Percentiles rank a stretch among this genome's conserved stretches.
phyloP scores from a whole-genome alignment of 2,888 invertebrate genomes.

The Ophion obscuratus region DNA sequence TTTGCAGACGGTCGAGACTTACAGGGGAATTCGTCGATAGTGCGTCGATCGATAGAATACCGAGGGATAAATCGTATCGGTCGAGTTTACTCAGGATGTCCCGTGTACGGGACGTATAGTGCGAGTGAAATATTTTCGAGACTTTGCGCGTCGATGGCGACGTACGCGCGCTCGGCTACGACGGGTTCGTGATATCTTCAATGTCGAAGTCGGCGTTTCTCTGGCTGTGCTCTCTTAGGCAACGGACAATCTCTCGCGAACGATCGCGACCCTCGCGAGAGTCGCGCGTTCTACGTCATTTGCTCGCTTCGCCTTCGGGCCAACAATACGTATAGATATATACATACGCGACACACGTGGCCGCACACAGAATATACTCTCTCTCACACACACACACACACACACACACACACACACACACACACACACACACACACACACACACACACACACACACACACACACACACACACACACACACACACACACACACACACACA shows the following conservation, averaged over 20 bases:
- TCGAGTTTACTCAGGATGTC: background rate
- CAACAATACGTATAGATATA: background rate
- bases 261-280: conserved; percentile 60
- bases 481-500: too few species aligned
- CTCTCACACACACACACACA: too few species aligned
- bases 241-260: conserved; percentile 56
- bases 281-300: conserved; percentile 51
- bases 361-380: background rate
- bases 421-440: too few species aligned
- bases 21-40: background rate
- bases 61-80: background rate
- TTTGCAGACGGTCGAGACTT: background rate
- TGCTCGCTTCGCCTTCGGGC: conserved; percentile 46
- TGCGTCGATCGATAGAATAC: background rate
- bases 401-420: too few species aligned
- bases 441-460: too few species aligned
- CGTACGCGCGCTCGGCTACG: background rate
- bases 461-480: too few species aligned
- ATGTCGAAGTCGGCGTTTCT: conserved; percentile 29
- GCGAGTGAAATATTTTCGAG: background rate
- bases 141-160: conserved; percentile 13
- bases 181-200: conserved; percentile 46
- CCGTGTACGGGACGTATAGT: background rate
- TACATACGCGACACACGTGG: background rate
- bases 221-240: conserved; percentile 28